phyloP scores from a whole-genome alignment of 2,797 vertebrate species.

The Miichthys miiuy region DNA sequence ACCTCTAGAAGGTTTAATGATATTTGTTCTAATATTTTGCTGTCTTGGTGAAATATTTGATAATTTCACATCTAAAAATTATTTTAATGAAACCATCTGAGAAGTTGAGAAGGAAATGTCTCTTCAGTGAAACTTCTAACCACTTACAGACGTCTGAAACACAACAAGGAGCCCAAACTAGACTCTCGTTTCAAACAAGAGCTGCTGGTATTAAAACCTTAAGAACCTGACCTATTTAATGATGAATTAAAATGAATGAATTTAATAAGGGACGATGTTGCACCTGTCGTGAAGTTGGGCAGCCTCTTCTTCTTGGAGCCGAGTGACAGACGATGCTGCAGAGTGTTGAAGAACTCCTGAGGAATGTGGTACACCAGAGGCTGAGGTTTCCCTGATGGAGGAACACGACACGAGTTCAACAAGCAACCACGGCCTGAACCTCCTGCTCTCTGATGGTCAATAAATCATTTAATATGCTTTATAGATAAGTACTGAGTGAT shows the following conservation, averaged over 20 bases:
- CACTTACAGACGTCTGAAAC: no score
- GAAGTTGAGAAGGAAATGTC: no score
- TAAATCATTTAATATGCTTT: no score
- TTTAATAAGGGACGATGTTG: not conserved
- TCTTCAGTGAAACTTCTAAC: no score
- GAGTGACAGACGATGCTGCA: slow-evolving; percentile 92
- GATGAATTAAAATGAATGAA: no score
- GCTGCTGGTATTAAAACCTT: no score
- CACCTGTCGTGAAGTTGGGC: slow-evolving; percentile 92
- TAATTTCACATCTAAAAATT: not conserved
- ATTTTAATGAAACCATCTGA: no score
- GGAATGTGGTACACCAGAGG: slow-evolving; percentile 93
- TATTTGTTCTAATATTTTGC: not conserved
- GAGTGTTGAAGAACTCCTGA: slow-evolving; percentile 92
- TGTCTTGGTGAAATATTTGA: not conserved
- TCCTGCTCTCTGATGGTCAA: not conserved
- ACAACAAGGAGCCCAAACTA: no score
- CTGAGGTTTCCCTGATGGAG: slow-evolving; percentile 88
- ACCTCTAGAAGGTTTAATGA: not conserved
- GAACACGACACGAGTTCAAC: not conserved
- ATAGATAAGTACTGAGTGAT: no score
- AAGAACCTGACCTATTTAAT: no score
- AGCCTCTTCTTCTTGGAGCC: slow-evolving; percentile 92
- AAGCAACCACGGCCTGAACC: not conserved
- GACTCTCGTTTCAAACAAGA: no score